Evolutionary conservation across 2,113 vertebrate species (phyloP).

Genomic region (Cromileptes altivelis): DNA sequence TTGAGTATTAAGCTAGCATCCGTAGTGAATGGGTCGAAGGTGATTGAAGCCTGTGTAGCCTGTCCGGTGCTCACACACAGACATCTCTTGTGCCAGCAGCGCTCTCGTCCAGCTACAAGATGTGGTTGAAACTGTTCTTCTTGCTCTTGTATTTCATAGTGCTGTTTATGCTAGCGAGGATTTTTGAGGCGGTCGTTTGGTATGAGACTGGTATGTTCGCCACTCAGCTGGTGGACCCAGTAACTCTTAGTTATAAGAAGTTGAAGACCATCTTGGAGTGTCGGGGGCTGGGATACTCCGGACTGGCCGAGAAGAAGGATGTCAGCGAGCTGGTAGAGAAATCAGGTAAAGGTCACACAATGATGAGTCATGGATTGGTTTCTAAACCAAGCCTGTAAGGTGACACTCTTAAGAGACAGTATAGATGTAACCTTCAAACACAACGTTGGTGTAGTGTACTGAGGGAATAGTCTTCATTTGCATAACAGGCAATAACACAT

Average conservation of each 20-base stretch:
- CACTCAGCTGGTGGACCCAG: conserved; percentile 95
- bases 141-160: conserved; percentile 94
- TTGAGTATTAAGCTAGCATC: too few species aligned
- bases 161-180: conserved; percentile 92
- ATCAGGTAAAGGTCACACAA: conserved; percentile 85
- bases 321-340: conserved; percentile 94
- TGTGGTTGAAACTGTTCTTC: conserved; percentile 97
- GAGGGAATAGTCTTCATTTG: too few species aligned
- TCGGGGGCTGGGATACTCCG: conserved; percentile 92
- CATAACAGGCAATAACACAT: too few species aligned
- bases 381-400: too few species aligned
- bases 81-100: neutral
- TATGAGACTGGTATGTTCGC: conserved; percentile 95
- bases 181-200: conserved; percentile 96
- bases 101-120: conserved; percentile 73
- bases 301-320: conserved; percentile 93
- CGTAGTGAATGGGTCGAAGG: neutral
- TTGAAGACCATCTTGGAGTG: conserved; percentile 95
- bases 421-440: too few species aligned
- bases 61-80: neutral
- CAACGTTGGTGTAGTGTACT: too few species aligned
- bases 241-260: conserved; percentile 93
- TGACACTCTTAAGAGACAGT: too few species aligned
- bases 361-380: too few species aligned
- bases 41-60: neutral